Percentiles rank a stretch among this genome's conserved stretches.
Evolutionary conservation across 1,140 invertebrate species (phyloP).

Genomic region (Pseudomyrmex gracilis): DNA sequence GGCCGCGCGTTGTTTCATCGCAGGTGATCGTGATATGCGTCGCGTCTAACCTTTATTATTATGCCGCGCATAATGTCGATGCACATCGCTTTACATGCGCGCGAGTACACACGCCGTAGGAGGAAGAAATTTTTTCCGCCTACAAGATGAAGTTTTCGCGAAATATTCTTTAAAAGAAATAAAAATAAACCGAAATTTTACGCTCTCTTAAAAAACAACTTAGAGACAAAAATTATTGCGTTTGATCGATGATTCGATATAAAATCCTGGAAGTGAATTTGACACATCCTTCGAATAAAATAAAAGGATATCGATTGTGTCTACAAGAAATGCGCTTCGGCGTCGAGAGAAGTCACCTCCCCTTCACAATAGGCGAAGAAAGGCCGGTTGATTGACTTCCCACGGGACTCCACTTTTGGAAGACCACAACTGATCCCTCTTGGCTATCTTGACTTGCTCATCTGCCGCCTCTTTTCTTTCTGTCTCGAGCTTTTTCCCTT

Average conservation of each 20-base stretch:
- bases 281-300: constrained; percentile 4
- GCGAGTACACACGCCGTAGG: constrained; percentile 43
- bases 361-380: constrained; percentile 74
- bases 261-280: background rate
- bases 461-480: constrained; percentile 29
- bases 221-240: no score
- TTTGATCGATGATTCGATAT: background rate
- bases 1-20: constrained; percentile 61
- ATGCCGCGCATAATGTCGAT: constrained; percentile 27
- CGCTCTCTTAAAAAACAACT: no score
- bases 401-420: constrained; percentile 82
- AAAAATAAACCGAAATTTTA: background rate
- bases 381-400: constrained; percentile 85
- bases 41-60: constrained; percentile 71
- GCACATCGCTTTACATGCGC: constrained; percentile 12
- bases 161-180: background rate
- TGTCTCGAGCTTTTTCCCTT: constrained; percentile 31
- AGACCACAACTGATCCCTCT: constrained; percentile 84
- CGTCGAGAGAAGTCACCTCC: constrained; percentile 61
- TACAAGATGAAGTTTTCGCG: background rate
- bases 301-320: constrained; percentile 44
- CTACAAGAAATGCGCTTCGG: constrained; percentile 35
- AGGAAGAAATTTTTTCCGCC: background rate
- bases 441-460: constrained; percentile 64
- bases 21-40: constrained; percentile 54